phyloP scores from a whole-genome alignment of 2,113 vertebrate genomes.

The Carollia perspicillata region DNA sequence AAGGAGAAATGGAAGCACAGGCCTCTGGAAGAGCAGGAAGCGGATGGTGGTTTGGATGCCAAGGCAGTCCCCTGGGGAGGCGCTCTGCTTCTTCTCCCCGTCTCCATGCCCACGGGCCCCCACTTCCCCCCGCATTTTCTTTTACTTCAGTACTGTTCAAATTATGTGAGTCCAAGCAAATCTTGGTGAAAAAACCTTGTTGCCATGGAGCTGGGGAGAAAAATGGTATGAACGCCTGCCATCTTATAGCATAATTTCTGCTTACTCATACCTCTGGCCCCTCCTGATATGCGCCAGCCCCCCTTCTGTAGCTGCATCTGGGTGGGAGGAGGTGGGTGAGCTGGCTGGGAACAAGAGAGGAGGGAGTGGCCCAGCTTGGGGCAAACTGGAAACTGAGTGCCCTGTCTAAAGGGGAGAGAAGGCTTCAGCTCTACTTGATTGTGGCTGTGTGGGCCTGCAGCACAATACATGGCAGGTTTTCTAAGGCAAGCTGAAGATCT shows the following conservation, averaged over 20 bases:
- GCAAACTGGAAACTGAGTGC: neutral
- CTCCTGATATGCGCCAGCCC: neutral
- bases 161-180: neutral
- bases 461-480: fast-evolving
- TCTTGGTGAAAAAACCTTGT: neutral
- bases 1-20: neutral
- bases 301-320: neutral
- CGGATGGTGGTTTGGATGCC: neutral
- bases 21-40: neutral
- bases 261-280: neutral
- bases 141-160: neutral
- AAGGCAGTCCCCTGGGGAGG: neutral
- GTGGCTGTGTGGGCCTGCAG: neutral
- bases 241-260: neutral
- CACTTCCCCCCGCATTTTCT: neutral
- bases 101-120: neutral
- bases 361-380: neutral
- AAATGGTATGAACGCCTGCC: slow-evolving; percentile 11
- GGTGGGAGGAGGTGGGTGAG: neutral
- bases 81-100: neutral
- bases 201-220: neutral
- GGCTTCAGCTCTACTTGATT: neutral
- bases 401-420: neutral
- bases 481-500: neutral
- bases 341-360: neutral